A percentile compares a stretch with the other conserved stretches of the same genome.
These are phyloP conservation scores for Trypoxylon attenuatum DNA, from an alignment of 2,888 invertebrate genomes.

Conservation along the genomic window DNA sequence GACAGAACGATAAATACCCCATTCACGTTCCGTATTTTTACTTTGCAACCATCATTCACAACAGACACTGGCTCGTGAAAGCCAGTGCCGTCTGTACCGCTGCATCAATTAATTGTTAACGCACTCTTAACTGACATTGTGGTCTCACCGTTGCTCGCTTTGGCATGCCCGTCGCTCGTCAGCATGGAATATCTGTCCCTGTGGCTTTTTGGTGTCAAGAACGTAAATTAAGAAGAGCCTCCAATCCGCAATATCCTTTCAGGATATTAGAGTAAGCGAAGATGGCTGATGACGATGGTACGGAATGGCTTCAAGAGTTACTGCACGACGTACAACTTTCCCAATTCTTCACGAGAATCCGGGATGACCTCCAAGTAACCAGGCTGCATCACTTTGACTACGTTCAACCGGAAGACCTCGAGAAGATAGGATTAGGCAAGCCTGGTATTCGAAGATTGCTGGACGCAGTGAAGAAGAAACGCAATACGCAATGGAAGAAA, in stretches of 20 bases:
- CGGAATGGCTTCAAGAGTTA: slow-evolving; percentile 90
- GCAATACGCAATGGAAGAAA: slow-evolving; percentile 87
- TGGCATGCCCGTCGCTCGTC: too few species aligned
- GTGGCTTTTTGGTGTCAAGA: neutral
- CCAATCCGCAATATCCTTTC: slow-evolving; percentile 4
- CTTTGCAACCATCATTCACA: neutral
- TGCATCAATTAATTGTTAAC: too few species aligned
- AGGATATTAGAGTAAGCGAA: slow-evolving; percentile 27
- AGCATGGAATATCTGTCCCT: too few species aligned
- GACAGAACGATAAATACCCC: slow-evolving; percentile 21
- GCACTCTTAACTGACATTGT: too few species aligned
- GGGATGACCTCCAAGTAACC: slow-evolving; percentile 95
- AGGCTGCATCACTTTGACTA: slow-evolving; percentile 96
- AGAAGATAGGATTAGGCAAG: slow-evolving; percentile 94
- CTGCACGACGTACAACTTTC: slow-evolving; percentile 92
- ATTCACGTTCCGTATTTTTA: slow-evolving; percentile 1
- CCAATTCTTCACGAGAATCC: slow-evolving; percentile 91
- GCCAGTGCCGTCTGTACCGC: too few species aligned
- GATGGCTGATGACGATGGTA: slow-evolving; percentile 77
- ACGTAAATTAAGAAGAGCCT: neutral
- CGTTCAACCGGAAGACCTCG: slow-evolving; percentile 96
- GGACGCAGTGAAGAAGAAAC: slow-evolving; percentile 93
- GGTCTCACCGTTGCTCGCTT: too few species aligned
- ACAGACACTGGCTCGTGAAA: neutral
- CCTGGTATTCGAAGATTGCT: slow-evolving; percentile 93